These are phyloP conservation scores for Sphaeridia pumilis DNA, from an alignment of 2,888 invertebrate genomes.

Conservation along the genomic window DNA sequence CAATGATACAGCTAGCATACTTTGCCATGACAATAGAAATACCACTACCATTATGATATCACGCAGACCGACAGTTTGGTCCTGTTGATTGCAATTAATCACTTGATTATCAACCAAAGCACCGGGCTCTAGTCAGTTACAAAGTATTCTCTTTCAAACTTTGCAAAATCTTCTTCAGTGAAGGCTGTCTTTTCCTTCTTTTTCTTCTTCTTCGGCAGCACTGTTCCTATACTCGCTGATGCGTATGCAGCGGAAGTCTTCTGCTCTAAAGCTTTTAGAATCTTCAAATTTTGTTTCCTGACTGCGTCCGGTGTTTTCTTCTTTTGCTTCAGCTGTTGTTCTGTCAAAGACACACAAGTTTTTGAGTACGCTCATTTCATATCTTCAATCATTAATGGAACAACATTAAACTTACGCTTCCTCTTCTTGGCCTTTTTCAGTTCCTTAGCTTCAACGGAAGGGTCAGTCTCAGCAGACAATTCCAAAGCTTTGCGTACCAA, in stretches of 20 bases:
- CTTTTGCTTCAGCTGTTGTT: constrained; percentile 11
- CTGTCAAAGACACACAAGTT: constrained; percentile 1
- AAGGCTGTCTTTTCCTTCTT: constrained; percentile 51
- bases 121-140: constrained; percentile 36
- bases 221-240: background rate
- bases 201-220: constrained; percentile 38
- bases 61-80: background rate
- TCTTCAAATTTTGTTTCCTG: constrained; percentile 24
- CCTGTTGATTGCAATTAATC: background rate
- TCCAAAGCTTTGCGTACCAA: constrained; percentile 32
- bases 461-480: constrained; percentile 18
- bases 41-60: background rate
- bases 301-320: constrained; percentile 19
- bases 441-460: constrained; percentile 10
- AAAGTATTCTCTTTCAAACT: constrained; percentile 55
- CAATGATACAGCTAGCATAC: constrained; percentile 21
- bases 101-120: background rate
- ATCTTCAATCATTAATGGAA: too few relatives aligned
- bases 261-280: constrained; percentile 23
- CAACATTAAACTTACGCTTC: constrained; percentile 8
- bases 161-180: constrained; percentile 56
- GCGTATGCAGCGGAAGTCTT: constrained; percentile 3
- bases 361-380: too few relatives aligned
- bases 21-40: constrained; percentile 11
- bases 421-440: constrained; percentile 17